Base-by-base conservation (phyloP, 2,113 vertebrate genomes). In the Caretta caretta region DNA sequence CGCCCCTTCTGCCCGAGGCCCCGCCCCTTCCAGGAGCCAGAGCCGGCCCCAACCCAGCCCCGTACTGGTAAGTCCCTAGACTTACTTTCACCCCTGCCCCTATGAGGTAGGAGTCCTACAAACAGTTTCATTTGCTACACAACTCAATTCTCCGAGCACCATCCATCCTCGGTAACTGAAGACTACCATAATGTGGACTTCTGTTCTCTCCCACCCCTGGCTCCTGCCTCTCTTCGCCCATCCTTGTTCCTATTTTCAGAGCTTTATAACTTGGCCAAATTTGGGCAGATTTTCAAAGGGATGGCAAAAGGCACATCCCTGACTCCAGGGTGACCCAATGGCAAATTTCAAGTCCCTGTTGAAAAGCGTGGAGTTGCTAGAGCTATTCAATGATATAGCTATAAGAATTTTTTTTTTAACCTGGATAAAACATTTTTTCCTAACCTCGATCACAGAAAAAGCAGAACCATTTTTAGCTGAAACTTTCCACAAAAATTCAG, bases 401-500 rank as follows among this genome's bases (percentile, higher is more conserved):
- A 27, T 27, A 10, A 27, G 56, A 27, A 2, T 27, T 11, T 27
- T 57, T 57, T 27, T 57, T 57, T 27, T 38, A 38, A 62, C 27
- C 13, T 62, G 29, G 59, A 62, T 31, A 62, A 62, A 62, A 62
- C 59, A 62, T 62, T 46, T 72, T 27, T 51, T 86, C 38, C 11
- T 25, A 82, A 42, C 87, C 91, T 85, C 75, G 53, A 17, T 4
- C 89, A 92, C 50, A 25, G 24, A 10, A 57, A 57, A 8, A 83
- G 69, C 51, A 78, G 87, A 86, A 38, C 16, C 7, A 91, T 65
- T 90, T 90, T 83, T 79, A 84, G 85, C 93, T 94, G 80, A 87
- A 96, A 90, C 85, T 53, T 89, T 83, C 75, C 89, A 85, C 87
- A 93, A 80, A 59, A 50, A 90, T 83, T 92, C 51, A 80, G 92